Evolutionary conservation across 2,113 vertebrate species (phyloP).

Genomic region (Cairina moschata): DNA sequence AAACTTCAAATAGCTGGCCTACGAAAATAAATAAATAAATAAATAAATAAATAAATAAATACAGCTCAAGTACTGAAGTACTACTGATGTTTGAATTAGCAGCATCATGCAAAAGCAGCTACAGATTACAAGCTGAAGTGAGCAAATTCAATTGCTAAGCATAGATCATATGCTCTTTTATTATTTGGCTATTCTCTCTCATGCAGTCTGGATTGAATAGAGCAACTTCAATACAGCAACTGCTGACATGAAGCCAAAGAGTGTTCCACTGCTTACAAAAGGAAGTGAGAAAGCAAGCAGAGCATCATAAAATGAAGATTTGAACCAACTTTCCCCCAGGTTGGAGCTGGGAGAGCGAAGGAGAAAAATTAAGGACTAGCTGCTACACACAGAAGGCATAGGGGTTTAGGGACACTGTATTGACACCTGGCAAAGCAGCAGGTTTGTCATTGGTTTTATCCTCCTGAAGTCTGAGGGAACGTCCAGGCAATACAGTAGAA

Average conservation of each 20-base stretch:
- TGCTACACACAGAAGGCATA: not conserved
- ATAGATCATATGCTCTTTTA: conserved; percentile 5
- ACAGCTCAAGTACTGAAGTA: not conserved
- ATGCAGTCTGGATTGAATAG: not conserved
- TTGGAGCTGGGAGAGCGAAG: not conserved
- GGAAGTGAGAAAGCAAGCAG: not conserved
- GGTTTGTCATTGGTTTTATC: not conserved
- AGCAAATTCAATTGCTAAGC: conserved; percentile 6
- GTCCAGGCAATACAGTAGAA: not conserved
- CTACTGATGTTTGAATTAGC: not conserved
- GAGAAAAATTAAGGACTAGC: not conserved
- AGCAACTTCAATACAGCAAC: not conserved
- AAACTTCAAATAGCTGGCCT: not conserved
- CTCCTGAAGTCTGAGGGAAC: not conserved
- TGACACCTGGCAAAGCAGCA: not conserved
- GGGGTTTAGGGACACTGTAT: not conserved
- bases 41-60: not conserved
- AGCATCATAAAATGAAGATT: not conserved
- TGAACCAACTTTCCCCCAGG: not conserved
- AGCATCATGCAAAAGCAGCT: not conserved
- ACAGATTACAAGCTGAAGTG: conserved; percentile 18
- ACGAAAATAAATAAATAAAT: not conserved
- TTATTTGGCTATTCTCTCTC: conserved; percentile 6
- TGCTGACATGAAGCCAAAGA: not conserved
- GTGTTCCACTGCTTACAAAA: not conserved